These are phyloP conservation scores for Corvus moneduloides DNA, from an alignment of 2,113 vertebrate genomes.

Conservation along the genomic window DNA sequence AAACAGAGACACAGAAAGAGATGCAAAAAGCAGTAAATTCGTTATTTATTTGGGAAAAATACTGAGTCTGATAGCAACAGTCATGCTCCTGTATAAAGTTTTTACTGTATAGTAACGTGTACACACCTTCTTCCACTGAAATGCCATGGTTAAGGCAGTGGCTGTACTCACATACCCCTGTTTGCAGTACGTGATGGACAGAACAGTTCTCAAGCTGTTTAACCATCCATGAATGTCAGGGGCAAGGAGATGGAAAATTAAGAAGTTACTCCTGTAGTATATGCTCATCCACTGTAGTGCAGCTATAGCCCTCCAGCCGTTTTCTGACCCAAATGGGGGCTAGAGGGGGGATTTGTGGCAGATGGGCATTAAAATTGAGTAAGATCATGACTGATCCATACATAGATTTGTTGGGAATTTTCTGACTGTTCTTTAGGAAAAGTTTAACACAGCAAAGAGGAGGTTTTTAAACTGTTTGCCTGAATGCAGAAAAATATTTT, in stretches of 20 bases:
- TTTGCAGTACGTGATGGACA: neutral
- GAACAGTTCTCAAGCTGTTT: neutral
- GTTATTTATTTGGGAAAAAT: neutral
- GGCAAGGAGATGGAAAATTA: neutral
- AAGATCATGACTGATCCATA: neutral
- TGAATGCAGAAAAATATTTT: neutral
- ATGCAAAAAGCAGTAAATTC: neutral
- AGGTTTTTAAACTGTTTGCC: neutral
- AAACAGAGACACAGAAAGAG: neutral
- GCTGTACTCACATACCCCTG: neutral
- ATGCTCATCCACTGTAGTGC: neutral
- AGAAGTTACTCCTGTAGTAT: neutral
- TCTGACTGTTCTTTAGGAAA: neutral
- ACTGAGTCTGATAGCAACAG: neutral
- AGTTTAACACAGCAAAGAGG: neutral
- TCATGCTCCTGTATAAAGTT: neutral
- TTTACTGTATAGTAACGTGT: accelerated
- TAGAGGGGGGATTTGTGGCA: neutral
- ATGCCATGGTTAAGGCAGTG: neutral
- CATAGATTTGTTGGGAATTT: neutral
- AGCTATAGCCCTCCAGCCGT: neutral
- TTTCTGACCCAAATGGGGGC: neutral
- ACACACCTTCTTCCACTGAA: neutral
- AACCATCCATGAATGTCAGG: neutral
- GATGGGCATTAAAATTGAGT: neutral